phyloP scores from a whole-genome alignment of 2,888 invertebrate species.

The Dromius quadrimaculatus region DNA sequence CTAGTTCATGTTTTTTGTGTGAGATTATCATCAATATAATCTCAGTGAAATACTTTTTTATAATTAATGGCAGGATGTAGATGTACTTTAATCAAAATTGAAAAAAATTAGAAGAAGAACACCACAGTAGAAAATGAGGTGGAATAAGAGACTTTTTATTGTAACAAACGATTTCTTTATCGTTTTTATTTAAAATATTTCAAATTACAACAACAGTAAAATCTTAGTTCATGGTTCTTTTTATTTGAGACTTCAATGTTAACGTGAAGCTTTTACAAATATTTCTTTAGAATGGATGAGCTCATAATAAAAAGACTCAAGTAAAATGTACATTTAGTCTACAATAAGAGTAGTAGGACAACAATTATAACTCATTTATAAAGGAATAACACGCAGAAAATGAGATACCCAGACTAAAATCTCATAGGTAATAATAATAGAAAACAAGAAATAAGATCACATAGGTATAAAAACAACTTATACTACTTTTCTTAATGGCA shows the following conservation, averaged over 20 bases:
- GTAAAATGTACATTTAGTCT: slow-evolving; percentile 51
- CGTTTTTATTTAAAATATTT: slow-evolving; percentile 41
- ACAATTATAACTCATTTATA: slow-evolving; percentile 48
- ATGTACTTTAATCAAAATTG: too few relatives aligned
- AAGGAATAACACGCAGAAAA: slow-evolving; percentile 37
- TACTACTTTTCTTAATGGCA: slow-evolving; percentile 23
- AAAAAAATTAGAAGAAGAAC: too few relatives aligned
- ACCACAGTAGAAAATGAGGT: too few relatives aligned
- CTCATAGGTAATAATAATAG: slow-evolving; percentile 45
- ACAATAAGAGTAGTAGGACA: slow-evolving; percentile 48
- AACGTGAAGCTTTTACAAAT: background rate
- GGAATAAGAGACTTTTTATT: background rate
- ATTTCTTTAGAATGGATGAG: slow-evolving; percentile 12
- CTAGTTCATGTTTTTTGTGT: slow-evolving; percentile 23
- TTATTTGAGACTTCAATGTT: slow-evolving; percentile 26
- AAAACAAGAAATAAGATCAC: slow-evolving; percentile 28
- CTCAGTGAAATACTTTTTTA: background rate
- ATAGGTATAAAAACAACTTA: slow-evolving; percentile 28
- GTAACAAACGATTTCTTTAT: slow-evolving; percentile 32
- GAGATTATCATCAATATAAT: slow-evolving; percentile 18
- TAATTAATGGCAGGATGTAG: background rate
- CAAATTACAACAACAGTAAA: slow-evolving; percentile 50
- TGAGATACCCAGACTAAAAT: slow-evolving; percentile 40
- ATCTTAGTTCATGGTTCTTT: slow-evolving; percentile 35
- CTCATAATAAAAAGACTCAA: slow-evolving; percentile 28